These are phyloP conservation scores for Chelon labrosus DNA, from an alignment of 2,797 vertebrate genomes.

Conservation along the genomic window DNA sequence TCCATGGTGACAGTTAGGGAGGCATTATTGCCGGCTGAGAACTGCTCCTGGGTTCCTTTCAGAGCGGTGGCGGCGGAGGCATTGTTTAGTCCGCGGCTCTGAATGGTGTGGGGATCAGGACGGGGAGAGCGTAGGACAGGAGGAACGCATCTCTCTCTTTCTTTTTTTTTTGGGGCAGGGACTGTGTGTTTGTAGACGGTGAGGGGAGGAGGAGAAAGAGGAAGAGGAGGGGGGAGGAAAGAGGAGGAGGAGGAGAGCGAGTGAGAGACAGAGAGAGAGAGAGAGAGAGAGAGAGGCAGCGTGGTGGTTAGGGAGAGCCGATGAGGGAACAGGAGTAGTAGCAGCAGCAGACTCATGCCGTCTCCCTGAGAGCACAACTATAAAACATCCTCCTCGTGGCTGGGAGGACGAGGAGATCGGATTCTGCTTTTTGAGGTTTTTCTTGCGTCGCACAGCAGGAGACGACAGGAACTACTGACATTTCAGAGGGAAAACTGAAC, in stretches of 20 bases:
- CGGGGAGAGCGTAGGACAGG: conserved; percentile 66
- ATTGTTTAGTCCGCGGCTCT: conserved; percentile 84
- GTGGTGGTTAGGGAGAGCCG: conserved; percentile 78
- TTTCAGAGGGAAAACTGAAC: conserved; percentile 44
- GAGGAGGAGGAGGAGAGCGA: conserved; percentile 32
- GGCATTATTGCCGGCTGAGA: conserved; percentile 90
- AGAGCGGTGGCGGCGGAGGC: conserved; percentile 80
- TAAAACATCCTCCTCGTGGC: conserved; percentile 42
- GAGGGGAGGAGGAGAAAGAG: conserved; percentile 53
- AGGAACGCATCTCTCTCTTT: conserved; percentile 52
- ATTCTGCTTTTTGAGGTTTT: conserved; percentile 39
- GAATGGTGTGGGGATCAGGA: conserved; percentile 81
- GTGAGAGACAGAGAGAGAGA: conserved; percentile 48
- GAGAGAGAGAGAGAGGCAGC: conserved; percentile 55
- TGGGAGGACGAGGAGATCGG: conserved; percentile 33
- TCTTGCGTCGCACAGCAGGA: conserved; percentile 24
- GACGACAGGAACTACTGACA: conserved; percentile 37
- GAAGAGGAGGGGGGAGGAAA: conserved; percentile 11
- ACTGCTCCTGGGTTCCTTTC: conserved; percentile 87
- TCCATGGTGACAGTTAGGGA: conserved; percentile 89
- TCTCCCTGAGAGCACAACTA: conserved; percentile 45
- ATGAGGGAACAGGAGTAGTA: conserved; percentile 72
- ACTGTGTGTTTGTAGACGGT: conserved; percentile 65
- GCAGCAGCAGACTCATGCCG: conserved; percentile 55
- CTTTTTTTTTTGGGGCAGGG: conserved; percentile 54